Base-by-base conservation (phyloP, 2,797 vertebrate species). In the Notolabrus celidotus region DNA sequence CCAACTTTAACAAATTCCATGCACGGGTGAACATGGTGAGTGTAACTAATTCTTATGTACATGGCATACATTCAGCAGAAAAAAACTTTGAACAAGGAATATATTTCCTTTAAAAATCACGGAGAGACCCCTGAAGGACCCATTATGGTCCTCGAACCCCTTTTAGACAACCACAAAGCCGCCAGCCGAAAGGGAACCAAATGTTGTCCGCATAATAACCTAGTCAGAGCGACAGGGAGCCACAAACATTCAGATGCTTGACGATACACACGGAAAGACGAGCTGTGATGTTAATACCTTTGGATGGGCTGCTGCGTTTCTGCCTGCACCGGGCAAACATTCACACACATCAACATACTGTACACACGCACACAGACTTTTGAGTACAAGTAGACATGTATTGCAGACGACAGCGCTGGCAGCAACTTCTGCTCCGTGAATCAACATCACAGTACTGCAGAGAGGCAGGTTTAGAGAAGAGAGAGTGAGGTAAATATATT, bases 361-460 rank as follows among this genome's bases (percentile, higher is more conserved):
- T 43, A 64, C 58, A 45, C 49, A 7, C 33, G 29, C 4, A 50
- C 54, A 36, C 62, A 54, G 47, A 57, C 67, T 74, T 31, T 22
- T 23, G 59, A 66, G 50, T 73, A 51, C 67, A 71, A 63, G 65
- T 57, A 80, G 70, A 86, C 65, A 57, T 64, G 74, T 50, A 86
- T 77, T 45, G 76, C 59, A 60, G 56, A 63, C 19, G 52, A 86
- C 64, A 80, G 71, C 36, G 3, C 74, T 73, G 75, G 50, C 76
- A 83, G 69, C 58, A 53, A 57, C 70, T 72, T 72, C 45, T 78
- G 80, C 74, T 78, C 23, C 47, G 25, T 75, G 78, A 84, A 57
- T 80, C 86, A 82, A 73, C 67, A 79, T 45, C 41, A 36, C 50
- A 43, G 36, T 34, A 29, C 25, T 29, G 25, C 15, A 31, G 49